A percentile compares a stretch with the other conserved stretches of the same genome.
Evolutionary conservation across 2,113 vertebrate genomes (phyloP).

Genomic region (Notechis scutatus): DNA sequence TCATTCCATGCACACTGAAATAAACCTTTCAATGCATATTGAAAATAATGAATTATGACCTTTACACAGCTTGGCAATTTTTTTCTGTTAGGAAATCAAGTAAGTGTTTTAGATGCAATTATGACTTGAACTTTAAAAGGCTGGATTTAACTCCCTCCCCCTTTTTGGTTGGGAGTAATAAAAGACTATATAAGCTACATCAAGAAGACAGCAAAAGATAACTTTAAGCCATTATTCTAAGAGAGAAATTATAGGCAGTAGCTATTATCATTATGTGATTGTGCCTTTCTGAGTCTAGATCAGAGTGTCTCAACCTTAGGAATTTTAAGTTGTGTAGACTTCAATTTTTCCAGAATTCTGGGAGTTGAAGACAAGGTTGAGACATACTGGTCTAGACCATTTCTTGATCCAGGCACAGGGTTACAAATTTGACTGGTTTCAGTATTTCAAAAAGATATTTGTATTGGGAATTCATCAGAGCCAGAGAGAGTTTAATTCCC

Average conservation of each 20-base stretch:
- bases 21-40: neutral
- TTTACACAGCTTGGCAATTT: neutral
- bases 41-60: neutral
- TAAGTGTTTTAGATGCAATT: neutral
- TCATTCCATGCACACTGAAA: neutral
- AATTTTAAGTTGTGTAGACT: neutral
- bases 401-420: neutral
- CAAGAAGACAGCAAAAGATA: neutral
- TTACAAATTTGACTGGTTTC: neutral
- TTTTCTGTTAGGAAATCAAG: neutral
- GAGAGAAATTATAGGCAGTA: neutral
- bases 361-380: neutral
- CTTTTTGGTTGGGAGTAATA: neutral
- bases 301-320: neutral
- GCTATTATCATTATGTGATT: neutral
- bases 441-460: neutral
- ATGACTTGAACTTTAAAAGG: neutral
- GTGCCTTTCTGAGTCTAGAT: neutral
- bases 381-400: neutral
- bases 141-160: neutral
- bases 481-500: neutral
- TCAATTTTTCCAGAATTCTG: neutral
- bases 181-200: neutral
- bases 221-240: neutral
- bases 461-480: neutral